A percentile compares a stretch with the other conserved stretches of the same genome.
Evolutionary conservation across 2,797 vertebrate species (phyloP).

Genomic region (Phoebastria nigripes): DNA sequence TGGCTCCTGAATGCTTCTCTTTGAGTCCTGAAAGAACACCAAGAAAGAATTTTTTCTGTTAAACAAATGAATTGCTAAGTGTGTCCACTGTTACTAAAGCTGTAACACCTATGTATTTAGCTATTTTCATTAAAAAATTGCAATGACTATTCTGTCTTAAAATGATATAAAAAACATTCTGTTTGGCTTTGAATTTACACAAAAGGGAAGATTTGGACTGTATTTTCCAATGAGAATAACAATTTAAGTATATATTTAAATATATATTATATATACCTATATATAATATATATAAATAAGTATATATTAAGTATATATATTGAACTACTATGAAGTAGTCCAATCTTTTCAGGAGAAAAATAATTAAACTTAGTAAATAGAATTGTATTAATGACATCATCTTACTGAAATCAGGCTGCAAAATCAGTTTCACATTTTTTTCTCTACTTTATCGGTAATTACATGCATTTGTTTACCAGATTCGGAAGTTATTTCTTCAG

Average conservation of each 20-base stretch:
- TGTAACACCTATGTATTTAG: neutral
- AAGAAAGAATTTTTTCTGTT: slow-evolving; percentile 32
- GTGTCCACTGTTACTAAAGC: neutral
- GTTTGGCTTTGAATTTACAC: neutral
- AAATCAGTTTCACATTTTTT: neutral
- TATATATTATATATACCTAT: no score
- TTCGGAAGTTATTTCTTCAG: neutral
- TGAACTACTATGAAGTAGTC: neutral
- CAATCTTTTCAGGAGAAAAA: neutral
- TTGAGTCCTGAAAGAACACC: slow-evolving; percentile 7
- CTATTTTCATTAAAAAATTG: neutral
- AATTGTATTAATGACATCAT: neutral
- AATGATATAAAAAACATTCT: neutral
- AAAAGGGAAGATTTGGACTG: neutral
- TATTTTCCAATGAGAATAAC: neutral
- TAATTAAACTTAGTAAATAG: neutral
- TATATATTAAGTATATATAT: no score
- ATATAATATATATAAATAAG: no score
- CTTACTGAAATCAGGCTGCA: neutral
- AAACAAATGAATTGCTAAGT: neutral
- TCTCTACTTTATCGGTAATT: neutral
- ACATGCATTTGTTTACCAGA: neutral
- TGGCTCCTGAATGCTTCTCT: slow-evolving; percentile 6
- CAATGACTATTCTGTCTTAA: neutral
- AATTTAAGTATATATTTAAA: neutral